Evolutionary conservation across 2,113 vertebrate genomes (phyloP), one percentile per base, ranked within the genome.

Genomic region (Mesembrinibis cayennensis): DNA sequence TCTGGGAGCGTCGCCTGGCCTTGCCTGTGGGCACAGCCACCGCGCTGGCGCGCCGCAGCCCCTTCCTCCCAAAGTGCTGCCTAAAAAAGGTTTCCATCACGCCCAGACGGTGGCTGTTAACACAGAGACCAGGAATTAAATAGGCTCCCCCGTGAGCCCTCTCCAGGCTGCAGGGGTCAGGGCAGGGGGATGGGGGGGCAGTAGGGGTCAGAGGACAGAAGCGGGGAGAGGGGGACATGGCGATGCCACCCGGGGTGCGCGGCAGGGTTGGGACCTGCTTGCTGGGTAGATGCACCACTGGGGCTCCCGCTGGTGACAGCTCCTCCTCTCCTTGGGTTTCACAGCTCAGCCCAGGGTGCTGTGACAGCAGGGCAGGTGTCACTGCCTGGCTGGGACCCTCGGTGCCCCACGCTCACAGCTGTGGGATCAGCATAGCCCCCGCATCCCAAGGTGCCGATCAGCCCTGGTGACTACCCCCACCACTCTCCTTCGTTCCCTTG

Each of bases 11-110:
- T 9, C 98, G 98, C 72, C 99, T 96, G 32, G 98, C 99, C 98
- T 99, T 99, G 93, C 99, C 97, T 0, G 98, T 97, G 74, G 98
- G 98, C 89, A 99, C 95, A 0, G 98, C 96, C 76, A 98, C 92
- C 3, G 82, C 40, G 1, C 97, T 97, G 78, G 82, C 50, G 12
- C 82, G 82, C 71, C 89, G 45, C 79, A 7, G 87, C 9, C 71
- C 87, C 95, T 98, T 98, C 95, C 95, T 42, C 78, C 97, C 96
- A 61, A 99, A 99, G 88, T 98, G 99, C 50, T 98, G 98, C 80
- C 98, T 98, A 93, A 99, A 99, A 97, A 99, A 99, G 50, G 97
- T 98, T 89, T 99, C 99, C 99, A 99, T 99, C 73, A 50, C 53
- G 59, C 71, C 65, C 10, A 1, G 55, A 52, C 8, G 56, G 94